Conservation (phyloP, 2,888 invertebrate genomes). For the Crioceris asparagi region DNA sequence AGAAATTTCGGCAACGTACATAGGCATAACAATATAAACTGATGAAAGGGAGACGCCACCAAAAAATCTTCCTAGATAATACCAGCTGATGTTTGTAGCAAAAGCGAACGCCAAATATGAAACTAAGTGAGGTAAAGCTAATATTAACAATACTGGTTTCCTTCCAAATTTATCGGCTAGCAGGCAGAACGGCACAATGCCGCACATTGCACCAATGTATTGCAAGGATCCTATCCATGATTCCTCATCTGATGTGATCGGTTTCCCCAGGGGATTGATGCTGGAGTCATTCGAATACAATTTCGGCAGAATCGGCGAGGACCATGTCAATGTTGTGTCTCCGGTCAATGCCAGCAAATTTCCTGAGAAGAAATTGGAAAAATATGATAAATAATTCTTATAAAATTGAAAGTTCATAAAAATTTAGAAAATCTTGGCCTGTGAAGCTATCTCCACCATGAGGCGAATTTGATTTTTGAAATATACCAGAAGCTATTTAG, state of each 20-base stretch:
- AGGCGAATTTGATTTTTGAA: no score
- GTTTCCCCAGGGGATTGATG: conserved; percentile 28
- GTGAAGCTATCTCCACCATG: no score
- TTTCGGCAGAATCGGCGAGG: conserved; percentile 24
- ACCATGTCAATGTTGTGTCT: conserved; percentile 39
- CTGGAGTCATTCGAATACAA: conserved; percentile 16
- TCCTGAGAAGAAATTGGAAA: conserved; percentile 33
- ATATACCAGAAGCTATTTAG: no score
- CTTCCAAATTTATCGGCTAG: conserved; percentile 54
- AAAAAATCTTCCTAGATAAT: conserved; percentile 44
- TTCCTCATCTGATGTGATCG: conserved; percentile 31
- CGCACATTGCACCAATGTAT: conserved; percentile 41
- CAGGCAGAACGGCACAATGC: conserved; percentile 58
- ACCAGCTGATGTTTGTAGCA: conserved; percentile 15
- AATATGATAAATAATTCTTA: no score
- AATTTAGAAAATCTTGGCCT: no score
- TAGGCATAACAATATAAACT: conserved; percentile 61
- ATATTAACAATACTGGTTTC: conserved; percentile 53
- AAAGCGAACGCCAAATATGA: conserved; percentile 29
- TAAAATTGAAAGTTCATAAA: no score
- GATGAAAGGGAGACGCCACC: conserved; percentile 58
- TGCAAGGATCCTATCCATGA: conserved; percentile 43
- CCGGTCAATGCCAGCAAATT: conserved; percentile 36
- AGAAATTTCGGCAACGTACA: conserved; percentile 78
- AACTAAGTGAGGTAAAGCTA: conserved; percentile 51